Evolutionary conservation across 2,797 vertebrate genomes (phyloP), one percentile per base, ranked within the genome.

Genomic region (Carduelis carduelis): DNA sequence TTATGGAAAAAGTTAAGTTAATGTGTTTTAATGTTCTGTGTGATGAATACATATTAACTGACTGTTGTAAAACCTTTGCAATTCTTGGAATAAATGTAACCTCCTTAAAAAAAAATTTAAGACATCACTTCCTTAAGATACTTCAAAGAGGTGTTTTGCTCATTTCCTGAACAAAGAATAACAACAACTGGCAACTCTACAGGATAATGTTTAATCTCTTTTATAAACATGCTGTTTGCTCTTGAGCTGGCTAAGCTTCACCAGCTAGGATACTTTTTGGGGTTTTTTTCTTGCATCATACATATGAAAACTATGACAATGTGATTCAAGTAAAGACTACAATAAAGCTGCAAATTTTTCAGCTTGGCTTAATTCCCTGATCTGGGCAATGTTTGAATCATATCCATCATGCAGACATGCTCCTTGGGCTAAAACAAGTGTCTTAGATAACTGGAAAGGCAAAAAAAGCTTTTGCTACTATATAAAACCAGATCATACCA

Each of bases 311-410:
- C 14, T 53, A 21, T 49, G 37, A 76, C 30, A 34, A 46, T 56
- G 34, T 85, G 53, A 43, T 5, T 84, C 24, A 87, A 76, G 30
- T 46, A n/a, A 75, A 80, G 52, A 53, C 19, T 77, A 39, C 37
- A 63, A 32, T 49, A 24, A 65, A 70, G 12, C 32, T 80, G 24
- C 60, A 77, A 28, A 5, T 41, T 88, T 92, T 94, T 88, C 37
- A 70, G 21, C 19, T 49, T 76, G 41, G 49, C 8, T 93, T 80
- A 53, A 43, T 91, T 95, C 32, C 30, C 50, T 83, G 39, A 57
- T 64, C 49, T 37, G 26, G 14, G 15, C 30, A 77, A 20, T 74
- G 41, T 12, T 77, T 77, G 34, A 72, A 23, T 44, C 32, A 13
- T 59, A 63, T 12, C 28, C 79, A 53, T 46, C 60, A 30, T 32